Evolutionary conservation across 2,888 invertebrate species (phyloP).

Genomic region (Hydrotaea diabolus): DNA sequence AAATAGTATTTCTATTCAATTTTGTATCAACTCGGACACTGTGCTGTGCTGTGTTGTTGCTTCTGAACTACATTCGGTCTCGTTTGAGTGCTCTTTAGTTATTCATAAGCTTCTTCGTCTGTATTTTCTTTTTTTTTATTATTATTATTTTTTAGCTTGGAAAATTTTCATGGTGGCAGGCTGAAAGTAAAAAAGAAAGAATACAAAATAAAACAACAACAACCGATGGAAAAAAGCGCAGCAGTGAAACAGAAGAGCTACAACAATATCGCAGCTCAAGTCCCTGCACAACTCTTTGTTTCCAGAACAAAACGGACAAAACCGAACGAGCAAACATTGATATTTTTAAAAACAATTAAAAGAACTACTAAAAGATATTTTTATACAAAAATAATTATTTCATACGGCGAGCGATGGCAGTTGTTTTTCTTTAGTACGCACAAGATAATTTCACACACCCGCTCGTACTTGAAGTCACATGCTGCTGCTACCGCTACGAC

Average conservation of each 20-base stretch:
- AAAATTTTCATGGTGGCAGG: constrained; percentile 52
- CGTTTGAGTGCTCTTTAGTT: not conserved
- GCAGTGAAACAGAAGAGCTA: constrained; percentile 3
- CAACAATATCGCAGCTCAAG: not conserved
- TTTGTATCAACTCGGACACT: not conserved
- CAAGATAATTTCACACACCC: constrained; percentile 52
- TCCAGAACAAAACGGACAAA: constrained; percentile 49
- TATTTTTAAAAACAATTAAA: constrained; percentile 31
- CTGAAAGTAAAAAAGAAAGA: constrained; percentile 22
- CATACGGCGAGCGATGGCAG: not conserved
- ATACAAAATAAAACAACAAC: constrained; percentile 15
- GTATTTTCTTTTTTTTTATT: not conserved
- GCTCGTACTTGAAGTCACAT: constrained; percentile 66
- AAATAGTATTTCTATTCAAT: too few species aligned
- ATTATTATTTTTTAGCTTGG: constrained; percentile 45
- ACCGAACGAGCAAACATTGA: constrained; percentile 42
- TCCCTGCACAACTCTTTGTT: constrained; percentile 50
- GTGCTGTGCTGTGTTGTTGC: too few species aligned
- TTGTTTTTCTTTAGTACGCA: constrained; percentile 39
- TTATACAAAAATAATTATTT: constrained; percentile 36
- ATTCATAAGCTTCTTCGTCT: not conserved
- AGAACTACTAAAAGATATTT: constrained; percentile 30
- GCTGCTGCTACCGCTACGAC: constrained; percentile 8
- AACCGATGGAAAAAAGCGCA: too few species aligned
- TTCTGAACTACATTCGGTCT: constrained; percentile 12